Base-by-base conservation (phyloP, 2,113 vertebrate genomes). In the Megaptera novaeangliae region DNA sequence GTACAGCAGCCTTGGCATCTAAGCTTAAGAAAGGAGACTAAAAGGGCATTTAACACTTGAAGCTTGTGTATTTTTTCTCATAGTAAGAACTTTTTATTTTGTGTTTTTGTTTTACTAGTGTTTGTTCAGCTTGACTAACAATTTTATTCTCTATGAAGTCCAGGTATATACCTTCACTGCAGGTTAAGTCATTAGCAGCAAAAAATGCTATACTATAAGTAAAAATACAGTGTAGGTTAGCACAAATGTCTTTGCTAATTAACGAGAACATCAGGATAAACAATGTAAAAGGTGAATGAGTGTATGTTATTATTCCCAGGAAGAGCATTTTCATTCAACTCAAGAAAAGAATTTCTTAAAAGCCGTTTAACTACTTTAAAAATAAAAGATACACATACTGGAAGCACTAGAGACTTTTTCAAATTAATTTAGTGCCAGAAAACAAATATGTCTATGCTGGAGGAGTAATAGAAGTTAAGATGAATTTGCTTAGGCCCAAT, bases 341-440 rank as follows among this genome's bases (percentile, higher is more conserved):
- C 23, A 57, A 86, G 25, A 31, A 49, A 97, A 75, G 11, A 39
- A 39, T 75, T 41, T 81, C 49, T 68, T 85, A 75, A 87, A 95
- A 80, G 25, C 49, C 57, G 25, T 66, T 85, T 95, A 71, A 72
- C 41, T 36, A 59, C 18, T 81, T 93, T 89, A 55, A 55, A 93
- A 75, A 29, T 41, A 91, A 95, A 96, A 78, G 63, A 78, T 59
- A 90, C 77, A 81, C 36, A 55, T 87, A 69, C 11, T 75, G 17
- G 57, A 81, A 71, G 15, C 49, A 20, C 57, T 8, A 13, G 36
- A 92, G 46, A 85, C 8, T 39, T 77, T 91, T 88, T n/a, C 34
- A 93, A 15, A 84, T 96, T 86, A 96, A 95, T 92, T 84, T 31
- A 69, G 31, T 46, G 10, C 31, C 71, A 83, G 86, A 63, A 84